Evolutionary conservation across 2,113 vertebrate genomes (phyloP), one percentile per base, ranked within the genome.

Genomic region (Choloepus hoffmanni): DNA sequence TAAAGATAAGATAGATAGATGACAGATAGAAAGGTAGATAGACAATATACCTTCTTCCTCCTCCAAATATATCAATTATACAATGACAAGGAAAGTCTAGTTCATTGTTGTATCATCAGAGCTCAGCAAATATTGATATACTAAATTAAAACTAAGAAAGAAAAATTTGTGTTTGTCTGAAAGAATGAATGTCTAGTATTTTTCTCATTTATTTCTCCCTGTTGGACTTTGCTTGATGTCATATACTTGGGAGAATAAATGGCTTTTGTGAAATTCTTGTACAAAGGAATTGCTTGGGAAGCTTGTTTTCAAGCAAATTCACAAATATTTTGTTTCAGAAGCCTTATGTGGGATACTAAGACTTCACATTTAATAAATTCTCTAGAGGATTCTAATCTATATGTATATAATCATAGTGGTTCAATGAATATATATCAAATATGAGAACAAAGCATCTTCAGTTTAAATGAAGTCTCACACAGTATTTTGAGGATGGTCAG

Each of bases 161-260:
- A 70, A 72, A 10, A 58, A 73, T 36, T 7, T 48, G 10, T 5
- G 0, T 33, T 1, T 74, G 8, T 28, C 45, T n/a, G 18, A 40
- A 83, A 36, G n/a, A 68, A 55, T 18, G 16, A 82, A 28, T 0
- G 30, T 83, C 0, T 10, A 50, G 9, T 26, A 7, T 5, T n/a
- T 58, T 50, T 14, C 2, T 78, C 4, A 65, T 7, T 30, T 10
- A 55, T 9, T 18, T 11, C 72, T 36, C 2, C 23, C 30, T n/a
- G 23, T 0, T 3, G 4, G 48, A 8, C 0, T 45, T 82, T 43
- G 9, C 16, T 19, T 60, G 21, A 11, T 63, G 12, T 9, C 4
- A 28, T 36, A 16, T 28, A 14, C 24, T 77, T 28, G 30, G n/a
- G 15, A 76, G 4, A 85, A 58, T 19, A 6, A 24, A 72, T 2